Base-by-base conservation (phyloP, 2,113 vertebrate species). In the Dunckerocampus dactyliophorus region DNA sequence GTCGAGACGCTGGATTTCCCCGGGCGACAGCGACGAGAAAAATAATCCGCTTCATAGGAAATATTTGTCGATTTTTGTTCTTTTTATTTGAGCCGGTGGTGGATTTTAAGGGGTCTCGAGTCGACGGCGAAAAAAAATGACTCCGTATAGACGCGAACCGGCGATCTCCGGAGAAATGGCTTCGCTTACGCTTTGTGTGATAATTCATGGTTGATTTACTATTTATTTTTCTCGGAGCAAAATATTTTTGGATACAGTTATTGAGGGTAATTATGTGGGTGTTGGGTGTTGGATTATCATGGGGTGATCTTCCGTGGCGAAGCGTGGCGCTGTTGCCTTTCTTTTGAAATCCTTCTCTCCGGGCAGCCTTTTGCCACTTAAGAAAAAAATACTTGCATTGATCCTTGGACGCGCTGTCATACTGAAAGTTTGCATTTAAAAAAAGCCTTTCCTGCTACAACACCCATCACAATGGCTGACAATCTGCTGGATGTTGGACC, bases 401-500 rank as follows among this genome's bases (percentile, higher is more conserved):
- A 60, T 62, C 55, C 59, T 61, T 21, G 20, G 19, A 53, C 59
- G 57, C 59, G 45, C 53, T 47, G 75, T 72, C 52, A n/a, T 61
- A 39, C 31, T 24, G 69, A 65, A 84, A 75, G 76, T 77, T 76
- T 47, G 9, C 34, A 9, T 28, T 51, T 71, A n/a, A 54, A 54
- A 37, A 1, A 54, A 54, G 14, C 43, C 42, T 45, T 66, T 64
- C 42, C 67, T 43, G 67, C 63, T 13, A 58, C 50, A 39, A 47
- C 56, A 37, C 46, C 31, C 49, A 63, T 3, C 75, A 85, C 74
- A 87, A 97, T 97, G 95, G 94, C 94, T 88, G 95, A 97, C 87
- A 95, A 97, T 91, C 88, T 96, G 81, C 88, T 95, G 90, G 94
- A 96, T 75, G 93, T 93, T 81, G 95, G 94, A 91, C 93, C 94